Conservation (phyloP, 2,113 vertebrate genomes). For the Hemicordylus capensis region DNA sequence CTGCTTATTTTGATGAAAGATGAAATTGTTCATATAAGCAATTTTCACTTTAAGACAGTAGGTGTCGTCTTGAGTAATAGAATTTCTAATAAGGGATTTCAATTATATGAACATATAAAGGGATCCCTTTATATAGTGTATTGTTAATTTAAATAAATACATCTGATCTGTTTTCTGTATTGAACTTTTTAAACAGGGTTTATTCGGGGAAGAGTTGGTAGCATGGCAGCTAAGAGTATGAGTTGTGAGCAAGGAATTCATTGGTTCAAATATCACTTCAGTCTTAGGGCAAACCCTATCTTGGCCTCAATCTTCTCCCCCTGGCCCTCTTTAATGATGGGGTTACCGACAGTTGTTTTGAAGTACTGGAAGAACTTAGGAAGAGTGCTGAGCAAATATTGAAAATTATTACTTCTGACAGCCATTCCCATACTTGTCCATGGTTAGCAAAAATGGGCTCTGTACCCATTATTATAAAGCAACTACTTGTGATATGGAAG, state of each 20-base stretch:
- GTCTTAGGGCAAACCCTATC: neutral
- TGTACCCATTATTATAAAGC: no score
- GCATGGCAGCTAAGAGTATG: neutral
- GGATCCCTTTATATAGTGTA: neutral
- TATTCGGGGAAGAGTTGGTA: neutral
- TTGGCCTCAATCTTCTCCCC: neutral
- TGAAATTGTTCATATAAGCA: neutral
- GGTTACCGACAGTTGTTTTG: neutral
- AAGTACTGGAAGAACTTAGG: neutral
- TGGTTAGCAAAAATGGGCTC: no score
- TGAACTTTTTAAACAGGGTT: neutral
- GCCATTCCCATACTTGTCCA: no score
- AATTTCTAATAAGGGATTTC: neutral
- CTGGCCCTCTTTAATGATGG: neutral
- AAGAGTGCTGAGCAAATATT: neutral
- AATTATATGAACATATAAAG: neutral
- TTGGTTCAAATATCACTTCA: neutral
- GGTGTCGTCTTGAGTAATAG: conserved; percentile 1
- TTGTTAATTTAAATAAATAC: neutral
- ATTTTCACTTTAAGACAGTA: neutral
- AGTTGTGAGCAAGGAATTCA: neutral
- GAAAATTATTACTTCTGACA: neutral
- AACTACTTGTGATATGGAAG: no score
- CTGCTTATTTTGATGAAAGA: conserved; percentile 29
- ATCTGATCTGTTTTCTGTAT: neutral